Evolutionary conservation across 2,888 invertebrate species (phyloP), one percentile per base, ranked within the genome.

Genomic region (Apoda limacodes): DNA sequence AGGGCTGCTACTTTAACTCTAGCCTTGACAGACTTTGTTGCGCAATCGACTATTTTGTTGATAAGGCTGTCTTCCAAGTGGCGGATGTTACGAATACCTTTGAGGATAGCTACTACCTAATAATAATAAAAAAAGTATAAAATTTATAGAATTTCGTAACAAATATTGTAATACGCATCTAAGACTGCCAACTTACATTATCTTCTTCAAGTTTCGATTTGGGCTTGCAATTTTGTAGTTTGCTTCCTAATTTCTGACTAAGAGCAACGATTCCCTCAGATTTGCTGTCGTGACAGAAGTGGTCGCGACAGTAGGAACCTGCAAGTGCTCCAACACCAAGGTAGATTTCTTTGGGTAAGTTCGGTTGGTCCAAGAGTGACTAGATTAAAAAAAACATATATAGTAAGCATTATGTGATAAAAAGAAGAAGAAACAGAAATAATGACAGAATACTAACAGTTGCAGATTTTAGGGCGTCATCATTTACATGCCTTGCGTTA

Each of bases 61-160:
- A 85, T 60, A 1, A 88, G 82, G 1, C 70, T 71, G 31, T 87
- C 85, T 33, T 85, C 86, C 31, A 92, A 56, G 45, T 85, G 85
- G 13, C 86, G 85, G 32, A 90, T 84, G 64, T 94, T 95, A 9
- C 88, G 87, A 32, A 96, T 82, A 4, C 92, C 92, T 60, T 95
- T 94, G 21, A 96, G 66, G 1, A 89, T 85, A 17, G 87, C 85
- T 14, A 95, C 74, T 9, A 88, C 75, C 71, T 83, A 49, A 2
- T 2, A 7, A n/a, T n/a, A n/a, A n/a, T n/a, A n/a, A n/a, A n/a
- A n/a, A n/a, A 20, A 13, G n/a, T 13, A 11, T 21, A 9, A 20
- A 2, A 13, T 21, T 13, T 14, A 12, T 9, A 15, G 13, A 14
- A n/a, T 25, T 25, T 14, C 4, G 13, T 11, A 15, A 27, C 13